These are phyloP conservation scores for Leptinotarsa texana DNA, from an alignment of 1,140 invertebrate species.

Conservation along the genomic window DNA sequence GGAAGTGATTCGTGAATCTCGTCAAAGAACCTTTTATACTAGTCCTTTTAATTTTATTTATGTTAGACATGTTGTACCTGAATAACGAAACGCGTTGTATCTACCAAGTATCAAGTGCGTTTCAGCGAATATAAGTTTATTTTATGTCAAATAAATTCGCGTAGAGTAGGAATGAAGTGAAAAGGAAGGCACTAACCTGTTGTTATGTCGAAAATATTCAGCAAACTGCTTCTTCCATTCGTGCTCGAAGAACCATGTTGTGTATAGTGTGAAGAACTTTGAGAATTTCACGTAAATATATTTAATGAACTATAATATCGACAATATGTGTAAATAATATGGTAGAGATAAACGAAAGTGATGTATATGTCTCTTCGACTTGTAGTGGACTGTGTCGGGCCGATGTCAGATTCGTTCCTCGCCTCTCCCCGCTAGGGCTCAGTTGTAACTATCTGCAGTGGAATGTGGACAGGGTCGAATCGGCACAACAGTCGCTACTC, in stretches of 20 bases:
- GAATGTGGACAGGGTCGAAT: too few relatives aligned
- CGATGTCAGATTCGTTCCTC: too few relatives aligned
- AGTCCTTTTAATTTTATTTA: slow-evolving; percentile 12
- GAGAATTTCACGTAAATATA: slow-evolving; percentile 13
- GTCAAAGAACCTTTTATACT: slow-evolving; percentile 13
- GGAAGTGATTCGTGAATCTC: slow-evolving; percentile 21
- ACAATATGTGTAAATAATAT: too few relatives aligned
- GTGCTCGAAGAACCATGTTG: slow-evolving; percentile 25
- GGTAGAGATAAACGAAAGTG: too few relatives aligned
- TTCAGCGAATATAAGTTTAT: not conserved
- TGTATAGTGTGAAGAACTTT: not conserved
- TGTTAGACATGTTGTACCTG: slow-evolving; percentile 1
- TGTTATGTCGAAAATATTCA: not conserved
- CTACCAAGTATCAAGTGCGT: not conserved
- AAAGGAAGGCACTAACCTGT: slow-evolving; percentile 6
- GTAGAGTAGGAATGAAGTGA: not conserved
- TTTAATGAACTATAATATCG: too few relatives aligned
- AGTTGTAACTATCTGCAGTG: too few relatives aligned
- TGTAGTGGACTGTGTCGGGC: too few relatives aligned
- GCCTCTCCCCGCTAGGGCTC: too few relatives aligned
- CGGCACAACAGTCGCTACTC: too few relatives aligned
- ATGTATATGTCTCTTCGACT: too few relatives aligned
- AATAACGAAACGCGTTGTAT: not conserved
- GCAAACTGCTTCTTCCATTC: not conserved
- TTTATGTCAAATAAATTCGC: not conserved